Evolutionary conservation across 2,888 invertebrate genomes (phyloP), one percentile per base, ranked within the genome.

Genomic region (Bombylius discolor): DNA sequence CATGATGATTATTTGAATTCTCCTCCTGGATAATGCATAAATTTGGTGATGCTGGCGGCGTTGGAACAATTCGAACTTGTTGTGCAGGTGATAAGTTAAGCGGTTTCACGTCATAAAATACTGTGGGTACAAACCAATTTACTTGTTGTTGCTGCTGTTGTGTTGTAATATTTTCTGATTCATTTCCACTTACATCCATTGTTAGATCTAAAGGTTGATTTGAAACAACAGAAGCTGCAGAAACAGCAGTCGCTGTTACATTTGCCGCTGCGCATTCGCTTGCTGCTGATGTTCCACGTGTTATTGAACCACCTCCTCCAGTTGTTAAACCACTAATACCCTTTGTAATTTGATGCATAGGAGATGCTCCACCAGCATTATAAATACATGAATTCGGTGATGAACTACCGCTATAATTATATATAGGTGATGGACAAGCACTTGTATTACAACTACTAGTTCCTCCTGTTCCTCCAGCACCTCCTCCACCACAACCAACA

Each of bases 21-120:
- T 84, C 84, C 67, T 84, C 84, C 69, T 85, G 87, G 51, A 89
- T 89, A 81, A 89, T 89, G 66, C 87, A 87, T 56, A 89, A 63
- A 65, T 74, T 74, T 46, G 74, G 74, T 36, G 74, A 74, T 8
- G 73, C 69, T 1, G 74, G 74, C 4, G 74, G 74, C 49, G 74
- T 74, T 39, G 73, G 69, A 45, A 72, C 73, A 14, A 74, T 68
- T 3, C 74, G 66, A n/a, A 71, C 66, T 4, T 70, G 70, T 60
- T 73, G 73, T 4, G 70, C 70, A 12, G 73, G 72, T 52, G 74
- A 72, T 49, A 74, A 62, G 64, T 74, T 74, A 31, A 74, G 51
- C 0, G 74, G 72, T 60, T 73, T 73, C 36, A 73, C 56, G 56
- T 74, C 74, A 51, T 71, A 74, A 51, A 68, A 72, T 1, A 69